These are phyloP conservation scores for Temnothorax longispinosus DNA, from an alignment of 1,140 invertebrate species.

Conservation along the genomic window DNA sequence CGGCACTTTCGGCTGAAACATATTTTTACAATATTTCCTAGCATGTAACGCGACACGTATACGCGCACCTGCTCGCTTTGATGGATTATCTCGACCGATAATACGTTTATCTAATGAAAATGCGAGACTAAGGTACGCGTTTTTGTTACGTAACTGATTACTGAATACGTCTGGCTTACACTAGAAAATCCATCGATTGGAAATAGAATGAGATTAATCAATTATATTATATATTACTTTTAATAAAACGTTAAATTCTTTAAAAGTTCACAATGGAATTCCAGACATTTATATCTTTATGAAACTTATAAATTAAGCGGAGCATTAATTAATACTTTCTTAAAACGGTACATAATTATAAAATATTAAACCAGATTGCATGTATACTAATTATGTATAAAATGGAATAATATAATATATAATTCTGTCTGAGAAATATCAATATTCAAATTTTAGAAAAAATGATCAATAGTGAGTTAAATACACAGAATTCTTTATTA, in stretches of 20 bases:
- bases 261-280: background rate
- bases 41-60: background rate
- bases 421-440: background rate
- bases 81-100: conserved; percentile 49
- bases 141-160: conserved; percentile 48
- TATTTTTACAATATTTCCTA: background rate
- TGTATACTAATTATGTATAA: background rate
- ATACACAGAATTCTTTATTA: background rate
- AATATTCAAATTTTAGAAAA: background rate
- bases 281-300: background rate
- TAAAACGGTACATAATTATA: background rate
- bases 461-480: background rate
- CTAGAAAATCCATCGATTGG: conserved; percentile 22
- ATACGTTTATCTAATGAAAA: conserved; percentile 65
- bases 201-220: conserved; percentile 33
- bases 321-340: background rate
- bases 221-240: conserved; percentile 33
- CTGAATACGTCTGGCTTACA: background rate
- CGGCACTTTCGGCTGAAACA: background rate
- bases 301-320: background rate
- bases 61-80: background rate
- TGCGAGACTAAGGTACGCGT: conserved; percentile 26
- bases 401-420: background rate
- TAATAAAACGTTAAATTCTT: conserved; percentile 6
- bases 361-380: background rate